A percentile compares a stretch with the other conserved stretches of the same genome.
Evolutionary conservation across 2,113 vertebrate species (phyloP).

Genomic region (Hippocampus comes): DNA sequence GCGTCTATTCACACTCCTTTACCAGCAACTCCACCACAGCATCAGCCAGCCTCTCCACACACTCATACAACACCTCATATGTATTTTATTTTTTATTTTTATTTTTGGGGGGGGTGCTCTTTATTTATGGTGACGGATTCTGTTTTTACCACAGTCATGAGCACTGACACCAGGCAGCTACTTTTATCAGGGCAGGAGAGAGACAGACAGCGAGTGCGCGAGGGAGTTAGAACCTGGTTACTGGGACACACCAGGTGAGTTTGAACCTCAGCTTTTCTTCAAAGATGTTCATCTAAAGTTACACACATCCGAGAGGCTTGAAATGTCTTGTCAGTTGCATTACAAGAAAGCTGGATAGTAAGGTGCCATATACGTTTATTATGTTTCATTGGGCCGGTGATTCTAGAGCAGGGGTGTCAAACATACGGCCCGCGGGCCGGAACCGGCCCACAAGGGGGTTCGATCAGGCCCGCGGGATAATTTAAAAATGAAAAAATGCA

Average conservation of each 20-base stretch:
- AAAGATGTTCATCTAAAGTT: not conserved
- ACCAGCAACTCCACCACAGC: slow-evolving; percentile 3
- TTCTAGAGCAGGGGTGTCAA: no score
- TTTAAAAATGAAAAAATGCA: no score
- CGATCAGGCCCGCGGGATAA: no score
- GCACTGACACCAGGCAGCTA: slow-evolving; percentile 4
- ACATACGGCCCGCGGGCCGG: no score
- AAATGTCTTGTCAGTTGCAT: not conserved
- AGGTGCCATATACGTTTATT: not conserved
- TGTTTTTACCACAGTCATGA: slow-evolving; percentile 3
- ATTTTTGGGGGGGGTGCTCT: not conserved
- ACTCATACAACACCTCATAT: not conserved
- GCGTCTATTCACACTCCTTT: not conserved
- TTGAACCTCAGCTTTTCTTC: not conserved
- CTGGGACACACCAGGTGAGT: not conserved
- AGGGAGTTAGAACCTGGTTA: not conserved
- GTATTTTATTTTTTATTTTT: not conserved
- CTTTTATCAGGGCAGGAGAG: not conserved
- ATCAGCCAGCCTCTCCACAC: not conserved
- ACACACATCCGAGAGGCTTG: not conserved
- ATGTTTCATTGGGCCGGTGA: not conserved
- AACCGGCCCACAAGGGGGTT: no score
- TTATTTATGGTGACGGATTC: not conserved
- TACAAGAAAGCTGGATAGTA: not conserved
- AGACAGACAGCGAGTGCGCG: not conserved